Base-by-base conservation (phyloP, 2,113 vertebrate genomes). In the Elachura formosa region DNA sequence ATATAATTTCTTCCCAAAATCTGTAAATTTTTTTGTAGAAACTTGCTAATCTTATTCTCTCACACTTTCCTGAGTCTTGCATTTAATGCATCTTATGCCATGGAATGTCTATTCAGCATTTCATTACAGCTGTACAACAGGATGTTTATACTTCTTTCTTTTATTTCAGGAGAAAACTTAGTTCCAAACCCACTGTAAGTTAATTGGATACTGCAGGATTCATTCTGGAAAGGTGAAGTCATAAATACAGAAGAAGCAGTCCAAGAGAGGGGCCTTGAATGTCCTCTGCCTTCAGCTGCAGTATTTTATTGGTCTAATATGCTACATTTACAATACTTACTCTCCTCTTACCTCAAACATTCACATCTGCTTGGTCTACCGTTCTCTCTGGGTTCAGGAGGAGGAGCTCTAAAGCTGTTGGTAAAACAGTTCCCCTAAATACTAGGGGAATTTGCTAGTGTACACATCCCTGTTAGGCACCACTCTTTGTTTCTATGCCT, bases 321-420 rank as follows among this genome's bases (percentile, higher is more conserved):
- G 22, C 16, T 75, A 22, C 24, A 48, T 26, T 72, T 76, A 41
- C n/a, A 66, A 8, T 41, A 33, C 40, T 64, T 75, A 5, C 15
- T 36, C 17, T 66, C 18, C 16, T 76, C 34, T 77, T 43, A 10
- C n/a, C n/a, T 56, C 46, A 67, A 14, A 52, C 38, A 52, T 52
- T 79, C 1, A 1, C 14, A 6, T 0, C 0, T 26, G 46, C 45
- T 69, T 29, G 10, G 13, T n/a, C 41, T 71, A 56, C 56, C 0
- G 0, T 73, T 36, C 29, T 66, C 19, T 33, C 41, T 48, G 34
- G 28, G 6, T 46, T 72, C 77, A 75, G 67, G 52, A 79, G 89
- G 38, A 89, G 67, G 56, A 56, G 41, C 46, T 72, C 68, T 72
- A 52, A 87, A 87, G 43, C n/a, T 46, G 21, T 28, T 66, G 46